These are phyloP conservation scores for Colostygia pectinataria DNA, from an alignment of 2,888 invertebrate species.

Conservation along the genomic window DNA sequence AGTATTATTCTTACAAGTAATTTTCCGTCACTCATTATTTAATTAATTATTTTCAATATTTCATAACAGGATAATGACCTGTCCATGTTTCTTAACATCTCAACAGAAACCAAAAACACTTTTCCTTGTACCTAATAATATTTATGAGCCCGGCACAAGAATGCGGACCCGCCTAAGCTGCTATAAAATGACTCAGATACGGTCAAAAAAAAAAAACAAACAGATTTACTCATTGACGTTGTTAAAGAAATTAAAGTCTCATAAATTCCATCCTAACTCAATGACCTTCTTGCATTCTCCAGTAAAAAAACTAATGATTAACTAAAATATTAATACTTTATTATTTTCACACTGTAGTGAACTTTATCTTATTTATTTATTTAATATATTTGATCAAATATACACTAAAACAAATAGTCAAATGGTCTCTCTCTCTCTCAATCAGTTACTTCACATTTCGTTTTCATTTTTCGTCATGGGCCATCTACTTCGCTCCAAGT, in stretches of 20 bases:
- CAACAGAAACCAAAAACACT: constrained; percentile 9
- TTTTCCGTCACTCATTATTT: no score
- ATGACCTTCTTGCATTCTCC: constrained; percentile 20
- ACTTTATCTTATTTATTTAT: no score
- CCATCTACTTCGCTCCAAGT: constrained; percentile 30
- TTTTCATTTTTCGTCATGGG: neutral
- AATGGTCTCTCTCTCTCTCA: no score
- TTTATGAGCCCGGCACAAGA: constrained; percentile 14
- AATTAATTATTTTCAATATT: neutral
- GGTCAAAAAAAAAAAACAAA: constrained; percentile 23
- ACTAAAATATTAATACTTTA: constrained; percentile 2
- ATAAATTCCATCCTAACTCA: constrained; percentile 19
- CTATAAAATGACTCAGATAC: constrained; percentile 28
- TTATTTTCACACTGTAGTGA: neutral
- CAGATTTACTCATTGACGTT: constrained; percentile 1
- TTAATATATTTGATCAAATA: no score
- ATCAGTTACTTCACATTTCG: neutral
- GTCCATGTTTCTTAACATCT: neutral
- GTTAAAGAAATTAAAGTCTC: constrained; percentile 14
- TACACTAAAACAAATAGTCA: no score
- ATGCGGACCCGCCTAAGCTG: constrained; percentile 27
- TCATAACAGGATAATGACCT: constrained; percentile 3
- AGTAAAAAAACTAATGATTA: constrained; percentile 1
- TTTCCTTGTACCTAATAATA: constrained; percentile 17
- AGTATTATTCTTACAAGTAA: no score